phyloP scores from a whole-genome alignment of 2,888 invertebrate species.

The Apotomis turbidana region DNA sequence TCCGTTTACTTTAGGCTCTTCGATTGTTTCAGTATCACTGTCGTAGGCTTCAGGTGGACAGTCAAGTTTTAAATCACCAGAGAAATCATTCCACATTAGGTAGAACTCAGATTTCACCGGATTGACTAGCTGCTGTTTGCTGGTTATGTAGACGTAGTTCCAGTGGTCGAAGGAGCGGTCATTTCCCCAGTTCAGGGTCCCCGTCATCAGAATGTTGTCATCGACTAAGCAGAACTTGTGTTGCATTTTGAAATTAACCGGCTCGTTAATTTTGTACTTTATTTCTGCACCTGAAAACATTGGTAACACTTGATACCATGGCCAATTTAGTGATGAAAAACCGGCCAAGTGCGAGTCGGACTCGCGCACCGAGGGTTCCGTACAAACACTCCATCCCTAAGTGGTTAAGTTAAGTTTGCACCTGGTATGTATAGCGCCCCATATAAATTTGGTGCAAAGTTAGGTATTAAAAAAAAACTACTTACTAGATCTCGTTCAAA shows the following conservation, averaged over 20 bases:
- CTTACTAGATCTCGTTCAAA: no score
- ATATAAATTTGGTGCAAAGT: no score
- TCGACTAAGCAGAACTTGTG: slow-evolving; percentile 91
- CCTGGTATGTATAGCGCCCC: no score
- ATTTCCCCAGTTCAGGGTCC: slow-evolving; percentile 91
- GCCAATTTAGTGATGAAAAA: background rate
- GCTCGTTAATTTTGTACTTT: slow-evolving; percentile 72
- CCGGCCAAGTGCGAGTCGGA: no score
- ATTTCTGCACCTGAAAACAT: slow-evolving; percentile 82
- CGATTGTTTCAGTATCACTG: slow-evolving; percentile 17
- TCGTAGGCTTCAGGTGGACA: slow-evolving; percentile 29
- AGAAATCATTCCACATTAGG: slow-evolving; percentile 80
- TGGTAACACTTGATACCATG: background rate
- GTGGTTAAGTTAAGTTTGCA: no score
- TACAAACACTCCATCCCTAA: no score
- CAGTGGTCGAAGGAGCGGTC: slow-evolving; percentile 87
- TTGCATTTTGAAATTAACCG: slow-evolving; percentile 84
- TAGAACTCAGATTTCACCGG: slow-evolving; percentile 85
- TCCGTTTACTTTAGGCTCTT: background rate
- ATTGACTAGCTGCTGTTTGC: slow-evolving; percentile 79
- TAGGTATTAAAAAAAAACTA: no score
- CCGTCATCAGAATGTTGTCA: slow-evolving; percentile 84
- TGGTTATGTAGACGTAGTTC: slow-evolving; percentile 88
- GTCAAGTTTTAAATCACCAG: slow-evolving; percentile 46
- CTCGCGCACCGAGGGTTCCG: no score